Percentiles rank a stretch among this genome's conserved stretches.
Conservation (phyloP, 2,797 vertebrate species). For the Gastrophryne carolinensis region DNA sequence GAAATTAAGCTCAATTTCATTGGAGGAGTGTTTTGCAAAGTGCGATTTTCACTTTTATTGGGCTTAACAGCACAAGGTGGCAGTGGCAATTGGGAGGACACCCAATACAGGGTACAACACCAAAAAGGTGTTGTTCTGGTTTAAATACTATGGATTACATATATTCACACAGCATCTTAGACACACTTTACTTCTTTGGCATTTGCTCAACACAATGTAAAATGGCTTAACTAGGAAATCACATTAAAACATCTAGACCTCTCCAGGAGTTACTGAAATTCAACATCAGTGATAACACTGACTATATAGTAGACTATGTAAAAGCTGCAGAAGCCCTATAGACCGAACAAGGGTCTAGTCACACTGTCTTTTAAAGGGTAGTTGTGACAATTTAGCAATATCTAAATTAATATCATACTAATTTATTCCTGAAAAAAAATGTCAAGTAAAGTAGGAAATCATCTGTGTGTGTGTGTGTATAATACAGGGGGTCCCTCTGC, state of each 20-base stretch:
- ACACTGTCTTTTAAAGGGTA: background rate
- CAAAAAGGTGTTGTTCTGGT: too few species aligned
- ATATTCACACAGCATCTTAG: conserved; percentile 64
- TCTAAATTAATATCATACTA: background rate
- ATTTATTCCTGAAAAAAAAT: background rate
- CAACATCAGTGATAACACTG: background rate
- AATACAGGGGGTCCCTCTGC: too few species aligned
- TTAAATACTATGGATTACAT: conserved; percentile 74
- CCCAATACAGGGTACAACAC: too few species aligned
- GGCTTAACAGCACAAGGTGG: too few species aligned
- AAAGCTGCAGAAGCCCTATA: background rate
- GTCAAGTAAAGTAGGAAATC: too few species aligned
- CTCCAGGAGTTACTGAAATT: background rate
- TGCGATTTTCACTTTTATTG: too few species aligned
- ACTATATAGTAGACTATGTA: background rate
- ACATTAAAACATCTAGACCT: background rate
- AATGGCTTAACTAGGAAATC: background rate
- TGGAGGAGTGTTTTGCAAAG: too few species aligned
- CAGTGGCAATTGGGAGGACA: too few species aligned
- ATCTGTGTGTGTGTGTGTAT: too few species aligned
- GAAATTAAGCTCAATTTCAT: too few species aligned
- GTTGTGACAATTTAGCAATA: background rate
- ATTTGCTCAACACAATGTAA: background rate
- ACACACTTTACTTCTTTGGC: background rate
- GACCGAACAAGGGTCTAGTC: background rate